Conservation (phyloP, 2,888 invertebrate species). For the Drosophila recens region DNA sequence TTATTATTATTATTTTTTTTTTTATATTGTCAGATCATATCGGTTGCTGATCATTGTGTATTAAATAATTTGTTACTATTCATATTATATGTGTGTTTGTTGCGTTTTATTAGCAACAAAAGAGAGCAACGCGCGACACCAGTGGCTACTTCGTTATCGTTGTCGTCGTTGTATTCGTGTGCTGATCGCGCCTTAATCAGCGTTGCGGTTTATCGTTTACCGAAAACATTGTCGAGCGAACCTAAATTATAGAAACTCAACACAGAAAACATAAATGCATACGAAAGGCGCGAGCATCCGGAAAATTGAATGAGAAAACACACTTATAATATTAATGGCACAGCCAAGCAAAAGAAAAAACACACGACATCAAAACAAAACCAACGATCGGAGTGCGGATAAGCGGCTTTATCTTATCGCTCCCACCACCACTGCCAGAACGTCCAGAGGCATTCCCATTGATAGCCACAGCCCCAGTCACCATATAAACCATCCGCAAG, state of each 20-base stretch:
- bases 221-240: slow-evolving; percentile 21
- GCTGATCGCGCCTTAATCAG: slow-evolving; percentile 33
- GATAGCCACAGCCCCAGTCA: slow-evolving; percentile 18
- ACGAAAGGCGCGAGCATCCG: slow-evolving; percentile 14
- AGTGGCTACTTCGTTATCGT: slow-evolving; percentile 38
- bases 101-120: slow-evolving; percentile 36
- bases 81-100: slow-evolving; percentile 13
- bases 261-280: not conserved
- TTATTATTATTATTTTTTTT: slow-evolving; percentile 21
- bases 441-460: slow-evolving; percentile 10
- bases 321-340: not conserved
- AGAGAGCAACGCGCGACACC: slow-evolving; percentile 6
- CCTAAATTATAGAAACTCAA: slow-evolving; percentile 7
- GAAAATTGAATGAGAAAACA: slow-evolving; percentile 22
- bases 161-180: slow-evolving; percentile 37
- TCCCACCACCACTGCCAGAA: slow-evolving; percentile 6
- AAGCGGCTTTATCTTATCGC: slow-evolving; percentile 53
- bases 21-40: slow-evolving; percentile 7
- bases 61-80: slow-evolving; percentile 27
- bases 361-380: not conserved
- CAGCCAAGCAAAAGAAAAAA: not conserved
- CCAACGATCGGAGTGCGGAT: slow-evolving; percentile 35
- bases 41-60: slow-evolving; percentile 25
- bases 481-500: slow-evolving; percentile 14
- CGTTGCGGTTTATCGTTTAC: slow-evolving; percentile 27